These are phyloP conservation scores for Agonum fuliginosum DNA, from an alignment of 2,888 invertebrate species.

Conservation along the genomic window DNA sequence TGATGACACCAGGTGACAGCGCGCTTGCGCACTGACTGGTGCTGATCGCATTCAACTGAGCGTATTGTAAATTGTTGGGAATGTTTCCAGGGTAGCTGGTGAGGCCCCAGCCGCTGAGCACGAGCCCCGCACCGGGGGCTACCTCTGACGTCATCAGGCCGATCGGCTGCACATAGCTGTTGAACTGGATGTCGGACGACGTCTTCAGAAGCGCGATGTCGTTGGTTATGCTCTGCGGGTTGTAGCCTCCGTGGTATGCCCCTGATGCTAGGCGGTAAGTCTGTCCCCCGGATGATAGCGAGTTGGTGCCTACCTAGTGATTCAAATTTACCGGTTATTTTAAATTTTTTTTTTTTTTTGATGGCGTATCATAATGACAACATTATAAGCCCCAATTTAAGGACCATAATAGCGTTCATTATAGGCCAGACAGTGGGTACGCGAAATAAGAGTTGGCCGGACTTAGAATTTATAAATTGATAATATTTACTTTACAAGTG, in stretches of 20 bases:
- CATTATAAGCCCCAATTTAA: too few species aligned
- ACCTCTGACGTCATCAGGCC: background rate
- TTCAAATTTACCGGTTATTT: too few species aligned
- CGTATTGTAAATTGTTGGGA: slow-evolving; percentile 4
- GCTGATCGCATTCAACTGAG: background rate
- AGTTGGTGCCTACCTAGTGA: slow-evolving; percentile 2
- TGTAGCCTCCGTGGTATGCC: slow-evolving; percentile 13
- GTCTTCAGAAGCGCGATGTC: slow-evolving; percentile 27
- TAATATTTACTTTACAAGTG: too few species aligned
- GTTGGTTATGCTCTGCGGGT: background rate
- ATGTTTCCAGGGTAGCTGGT: slow-evolving; percentile 12
- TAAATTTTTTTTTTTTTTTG: too few species aligned
- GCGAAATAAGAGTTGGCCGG: too few species aligned
- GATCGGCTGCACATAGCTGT: background rate
- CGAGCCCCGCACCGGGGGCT: background rate
- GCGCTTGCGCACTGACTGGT: background rate
- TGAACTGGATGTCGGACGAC: background rate
- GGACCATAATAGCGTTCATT: too few species aligned
- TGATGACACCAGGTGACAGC: background rate
- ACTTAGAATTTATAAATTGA: too few species aligned
- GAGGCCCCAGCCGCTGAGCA: slow-evolving; percentile 38
- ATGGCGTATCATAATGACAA: too few species aligned
- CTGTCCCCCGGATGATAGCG: background rate
- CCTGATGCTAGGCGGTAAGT: background rate
- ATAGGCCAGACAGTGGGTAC: too few species aligned